These are phyloP conservation scores for Ectropis grisescens DNA, from an alignment of 1,140 invertebrate species.

Conservation along the genomic window DNA sequence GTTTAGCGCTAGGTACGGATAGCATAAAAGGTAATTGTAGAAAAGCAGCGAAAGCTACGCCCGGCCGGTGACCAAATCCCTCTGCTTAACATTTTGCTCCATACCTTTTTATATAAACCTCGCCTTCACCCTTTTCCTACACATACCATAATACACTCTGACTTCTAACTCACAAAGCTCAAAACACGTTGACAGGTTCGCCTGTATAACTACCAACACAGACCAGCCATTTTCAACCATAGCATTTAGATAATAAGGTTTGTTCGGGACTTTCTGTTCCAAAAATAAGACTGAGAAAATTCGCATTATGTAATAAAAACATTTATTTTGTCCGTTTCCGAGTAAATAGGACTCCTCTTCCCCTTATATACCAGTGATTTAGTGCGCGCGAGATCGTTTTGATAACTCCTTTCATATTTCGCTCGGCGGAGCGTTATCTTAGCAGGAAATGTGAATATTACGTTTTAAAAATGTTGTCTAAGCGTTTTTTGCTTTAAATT, in stretches of 20 bases:
- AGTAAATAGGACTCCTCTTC: constrained; percentile 64
- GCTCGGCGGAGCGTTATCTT: constrained; percentile 58
- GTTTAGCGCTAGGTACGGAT: too few relatives aligned
- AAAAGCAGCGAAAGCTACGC: constrained; percentile 25
- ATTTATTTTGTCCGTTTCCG: constrained; percentile 65
- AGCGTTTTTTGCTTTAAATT: constrained; percentile 3
- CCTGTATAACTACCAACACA: too few relatives aligned
- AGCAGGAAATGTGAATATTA: constrained; percentile 46
- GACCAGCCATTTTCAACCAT: too few relatives aligned
- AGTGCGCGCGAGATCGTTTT: constrained; percentile 62
- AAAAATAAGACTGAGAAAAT: constrained; percentile 63
- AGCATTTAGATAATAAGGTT: too few relatives aligned
- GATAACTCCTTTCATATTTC: constrained; percentile 66
- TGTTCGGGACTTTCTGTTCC: too few relatives aligned
- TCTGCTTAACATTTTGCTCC: constrained; percentile 64
- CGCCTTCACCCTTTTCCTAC: background rate
- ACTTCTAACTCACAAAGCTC: constrained; percentile 1
- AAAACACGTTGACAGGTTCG: too few relatives aligned
- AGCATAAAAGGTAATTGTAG: constrained; percentile 1
- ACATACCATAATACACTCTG: constrained; percentile 15
- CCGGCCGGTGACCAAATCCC: constrained; percentile 39
- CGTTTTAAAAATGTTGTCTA: constrained; percentile 11
- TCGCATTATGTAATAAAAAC: constrained; percentile 68
- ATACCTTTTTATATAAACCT: constrained; percentile 55
- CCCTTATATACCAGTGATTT: constrained; percentile 68